phyloP scores from a whole-genome alignment of 2,797 vertebrate genomes.

The Oceanodroma leucorhoa region DNA sequence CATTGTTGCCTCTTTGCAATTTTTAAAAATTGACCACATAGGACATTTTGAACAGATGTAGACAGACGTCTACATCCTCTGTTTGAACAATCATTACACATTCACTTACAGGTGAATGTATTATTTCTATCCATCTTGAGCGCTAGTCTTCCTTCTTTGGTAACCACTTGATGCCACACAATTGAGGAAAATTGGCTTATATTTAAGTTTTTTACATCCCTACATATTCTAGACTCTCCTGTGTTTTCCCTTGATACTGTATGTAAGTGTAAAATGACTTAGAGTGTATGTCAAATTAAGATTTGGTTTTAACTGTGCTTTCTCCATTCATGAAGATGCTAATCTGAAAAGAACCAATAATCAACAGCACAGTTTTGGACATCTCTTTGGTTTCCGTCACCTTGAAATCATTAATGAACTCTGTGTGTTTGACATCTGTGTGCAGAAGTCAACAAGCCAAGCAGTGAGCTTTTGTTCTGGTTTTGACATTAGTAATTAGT shows the following conservation, averaged over 20 bases:
- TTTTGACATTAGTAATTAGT: constrained; percentile 68
- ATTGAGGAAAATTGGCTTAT: neutral
- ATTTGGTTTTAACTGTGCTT: neutral
- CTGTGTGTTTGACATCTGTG: constrained; percentile 50
- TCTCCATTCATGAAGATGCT: constrained; percentile 7
- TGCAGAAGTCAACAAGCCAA: constrained; percentile 54
- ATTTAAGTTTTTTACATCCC: neutral
- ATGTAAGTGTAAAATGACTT: neutral
- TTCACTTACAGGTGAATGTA: neutral
- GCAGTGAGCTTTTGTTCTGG: constrained; percentile 56
- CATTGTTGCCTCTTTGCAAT: neutral
- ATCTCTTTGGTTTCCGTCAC: constrained; percentile 51
- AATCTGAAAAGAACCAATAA: constrained; percentile 39
- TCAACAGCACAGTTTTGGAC: constrained; percentile 19
- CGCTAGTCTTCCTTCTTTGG: neutral
- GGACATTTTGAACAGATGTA: neutral
- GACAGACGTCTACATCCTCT: neutral
- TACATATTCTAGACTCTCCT: neutral
- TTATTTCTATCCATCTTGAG: neutral
- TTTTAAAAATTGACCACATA: neutral
- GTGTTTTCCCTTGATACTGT: neutral
- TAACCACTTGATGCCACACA: neutral
- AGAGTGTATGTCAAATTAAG: neutral
- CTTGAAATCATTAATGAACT: constrained; percentile 69
- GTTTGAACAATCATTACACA: neutral